Conservation (phyloP, 2,888 invertebrate genomes). For the Dryobotodes eremita region DNA sequence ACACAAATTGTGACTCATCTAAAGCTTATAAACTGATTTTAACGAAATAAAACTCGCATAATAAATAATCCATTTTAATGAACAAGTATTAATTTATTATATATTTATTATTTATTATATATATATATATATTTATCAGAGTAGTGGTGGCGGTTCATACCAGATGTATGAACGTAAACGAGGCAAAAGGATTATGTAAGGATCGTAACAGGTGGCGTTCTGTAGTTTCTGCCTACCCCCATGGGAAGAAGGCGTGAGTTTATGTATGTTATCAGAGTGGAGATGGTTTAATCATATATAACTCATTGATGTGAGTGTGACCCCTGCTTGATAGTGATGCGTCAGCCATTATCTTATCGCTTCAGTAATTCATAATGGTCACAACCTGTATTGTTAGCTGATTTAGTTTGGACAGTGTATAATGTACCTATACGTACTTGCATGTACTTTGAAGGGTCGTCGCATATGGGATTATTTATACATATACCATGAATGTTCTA, state of each 20-base stretch:
- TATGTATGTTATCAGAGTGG: not conserved
- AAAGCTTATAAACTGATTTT: not conserved
- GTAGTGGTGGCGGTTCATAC: too few species aligned
- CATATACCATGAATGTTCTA: not conserved
- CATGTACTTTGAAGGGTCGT: conserved; percentile 4
- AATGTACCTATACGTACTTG: conserved; percentile 8
- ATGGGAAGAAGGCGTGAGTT: too few species aligned
- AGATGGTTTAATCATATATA: conserved; percentile 29
- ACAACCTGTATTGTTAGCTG: conserved; percentile 41
- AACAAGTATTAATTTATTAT: conserved; percentile 9
- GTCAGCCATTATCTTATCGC: conserved; percentile 68
- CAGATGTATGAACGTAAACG: too few species aligned
- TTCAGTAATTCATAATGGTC: conserved; percentile 64
- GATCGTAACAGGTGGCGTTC: too few species aligned
- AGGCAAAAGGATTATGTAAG: too few species aligned
- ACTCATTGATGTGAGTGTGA: conserved; percentile 29
- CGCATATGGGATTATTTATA: not conserved
- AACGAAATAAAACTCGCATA: not conserved
- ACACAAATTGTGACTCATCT: conserved; percentile 39
- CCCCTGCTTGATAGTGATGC: conserved; percentile 52
- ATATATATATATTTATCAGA: conserved; percentile 1
- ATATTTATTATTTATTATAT: too few species aligned
- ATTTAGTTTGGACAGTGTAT: conserved; percentile 36
- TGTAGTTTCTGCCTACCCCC: too few species aligned
- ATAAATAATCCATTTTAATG: not conserved